phyloP scores from a whole-genome alignment of 2,888 invertebrate species.

The Drosophila phalerata region DNA sequence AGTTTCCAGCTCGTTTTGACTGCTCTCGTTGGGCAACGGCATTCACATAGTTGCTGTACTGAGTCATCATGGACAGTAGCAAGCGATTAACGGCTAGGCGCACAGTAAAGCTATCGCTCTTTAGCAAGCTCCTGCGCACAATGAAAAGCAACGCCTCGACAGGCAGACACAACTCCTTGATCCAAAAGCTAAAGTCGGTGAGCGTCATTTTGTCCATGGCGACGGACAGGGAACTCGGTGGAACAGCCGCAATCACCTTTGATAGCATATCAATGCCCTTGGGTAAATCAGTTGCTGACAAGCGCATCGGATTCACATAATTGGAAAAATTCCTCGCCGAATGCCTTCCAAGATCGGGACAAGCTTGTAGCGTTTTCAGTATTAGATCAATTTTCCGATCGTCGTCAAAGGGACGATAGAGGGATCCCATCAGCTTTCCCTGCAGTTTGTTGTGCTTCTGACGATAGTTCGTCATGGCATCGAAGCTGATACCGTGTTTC shows the following conservation, averaged over 20 bases:
- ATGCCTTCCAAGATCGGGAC: conserved; percentile 90
- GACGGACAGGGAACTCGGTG: conserved; percentile 70
- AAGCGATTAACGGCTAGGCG: conserved; percentile 84
- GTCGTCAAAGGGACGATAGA: conserved; percentile 90
- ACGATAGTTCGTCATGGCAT: conserved; percentile 87
- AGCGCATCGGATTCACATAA: conserved; percentile 87
- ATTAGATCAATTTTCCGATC: conserved; percentile 88
- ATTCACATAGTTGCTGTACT: conserved; percentile 84
- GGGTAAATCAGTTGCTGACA: conserved; percentile 58
- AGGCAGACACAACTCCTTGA: conserved; percentile 83
- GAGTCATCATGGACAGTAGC: conserved; percentile 85
- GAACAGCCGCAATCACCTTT: conserved; percentile 75
- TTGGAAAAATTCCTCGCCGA: conserved; percentile 88
- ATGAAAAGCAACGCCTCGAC: conserved; percentile 80
- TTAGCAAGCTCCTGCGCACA: conserved; percentile 60
- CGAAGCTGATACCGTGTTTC: conserved; percentile 91
- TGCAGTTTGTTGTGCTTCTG: conserved; percentile 83
- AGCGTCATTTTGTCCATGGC: conserved; percentile 82
- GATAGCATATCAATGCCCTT: conserved; percentile 66
- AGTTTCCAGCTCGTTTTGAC: conserved; percentile 73
- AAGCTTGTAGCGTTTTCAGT: conserved; percentile 88
- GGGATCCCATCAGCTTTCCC: conserved; percentile 87
- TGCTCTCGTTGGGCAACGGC: conserved; percentile 80
- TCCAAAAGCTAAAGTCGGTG: conserved; percentile 82
- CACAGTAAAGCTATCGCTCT: conserved; percentile 60